phyloP scores from a whole-genome alignment of 2,113 vertebrate species.

The Uria lomvia region DNA sequence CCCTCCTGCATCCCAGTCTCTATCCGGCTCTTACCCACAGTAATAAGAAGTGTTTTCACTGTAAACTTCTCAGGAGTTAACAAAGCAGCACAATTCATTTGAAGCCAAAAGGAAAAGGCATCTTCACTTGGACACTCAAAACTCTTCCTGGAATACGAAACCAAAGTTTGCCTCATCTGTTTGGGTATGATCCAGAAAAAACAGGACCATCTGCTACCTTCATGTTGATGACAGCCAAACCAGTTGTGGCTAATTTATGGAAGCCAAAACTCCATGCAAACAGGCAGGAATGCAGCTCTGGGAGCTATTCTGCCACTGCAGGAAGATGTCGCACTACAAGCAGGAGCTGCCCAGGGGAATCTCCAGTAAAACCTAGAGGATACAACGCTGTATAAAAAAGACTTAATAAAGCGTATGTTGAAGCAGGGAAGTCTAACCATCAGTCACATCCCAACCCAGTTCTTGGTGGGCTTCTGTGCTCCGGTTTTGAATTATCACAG shows the following conservation, averaged over 20 bases:
- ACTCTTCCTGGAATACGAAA: not conserved
- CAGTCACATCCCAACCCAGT: not conserved
- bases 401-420: not conserved
- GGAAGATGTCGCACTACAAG: not conserved
- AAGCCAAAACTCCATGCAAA: not conserved
- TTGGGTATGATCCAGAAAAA: not conserved
- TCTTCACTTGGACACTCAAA: not conserved
- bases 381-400: not conserved
- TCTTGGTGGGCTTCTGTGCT: not conserved
- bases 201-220: not conserved
- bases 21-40: not conserved
- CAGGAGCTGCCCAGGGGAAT: not conserved
- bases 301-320: not conserved
- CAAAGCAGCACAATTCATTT: not conserved
- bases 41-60: not conserved
- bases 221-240: not conserved
- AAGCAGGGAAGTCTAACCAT: not conserved
- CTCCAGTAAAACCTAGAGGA: not conserved
- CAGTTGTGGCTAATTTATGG: not conserved
- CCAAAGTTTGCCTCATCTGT: not conserved
- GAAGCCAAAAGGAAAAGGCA: not conserved
- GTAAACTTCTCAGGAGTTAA: not conserved
- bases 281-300: not conserved
- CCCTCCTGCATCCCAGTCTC: not conserved
- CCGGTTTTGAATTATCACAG: not conserved